A percentile compares a stretch with the other conserved stretches of the same genome.
Evolutionary conservation across 1,140 invertebrate genomes (phyloP).

Genomic region (Odontomachus brunneus): DNA sequence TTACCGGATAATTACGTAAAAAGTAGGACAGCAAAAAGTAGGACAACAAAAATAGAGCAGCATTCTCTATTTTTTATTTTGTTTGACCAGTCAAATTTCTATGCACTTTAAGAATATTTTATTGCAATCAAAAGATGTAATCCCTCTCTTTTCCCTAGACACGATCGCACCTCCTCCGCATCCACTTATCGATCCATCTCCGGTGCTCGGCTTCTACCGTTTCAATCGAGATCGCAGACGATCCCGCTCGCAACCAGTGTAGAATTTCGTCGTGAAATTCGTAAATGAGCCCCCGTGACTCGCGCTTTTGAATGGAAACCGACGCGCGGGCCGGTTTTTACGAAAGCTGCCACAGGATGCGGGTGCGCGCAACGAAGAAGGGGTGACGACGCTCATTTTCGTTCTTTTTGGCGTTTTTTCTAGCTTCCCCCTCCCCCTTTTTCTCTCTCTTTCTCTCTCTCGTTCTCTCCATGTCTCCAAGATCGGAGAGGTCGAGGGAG

Average conservation of each 20-base stretch:
- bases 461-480: slow-evolving; percentile 22
- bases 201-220: slow-evolving; percentile 6
- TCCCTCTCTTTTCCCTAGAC: neutral
- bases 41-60: no score
- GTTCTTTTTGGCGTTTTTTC: slow-evolving; percentile 62
- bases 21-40: no score
- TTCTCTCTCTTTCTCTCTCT: neutral
- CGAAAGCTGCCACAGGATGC: slow-evolving; percentile 74
- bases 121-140: slow-evolving; percentile 1
- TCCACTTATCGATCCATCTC: slow-evolving; percentile 33
- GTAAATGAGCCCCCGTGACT: slow-evolving; percentile 77
- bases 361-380: slow-evolving; percentile 68
- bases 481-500: slow-evolving; percentile 52
- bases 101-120: neutral
- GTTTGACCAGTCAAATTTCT: no score
- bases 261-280: slow-evolving; percentile 74
- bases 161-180: neutral
- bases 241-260: slow-evolving; percentile 58
- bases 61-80: no score
- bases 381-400: slow-evolving; percentile 65
- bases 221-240: slow-evolving; percentile 71
- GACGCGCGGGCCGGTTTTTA: slow-evolving; percentile 69
- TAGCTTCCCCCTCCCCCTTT: neutral
- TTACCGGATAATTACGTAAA: no score
- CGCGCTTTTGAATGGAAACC: slow-evolving; percentile 74